Evolutionary conservation across 2,888 invertebrate species (phyloP).

Genomic region (Ecliptopera silaceata): DNA sequence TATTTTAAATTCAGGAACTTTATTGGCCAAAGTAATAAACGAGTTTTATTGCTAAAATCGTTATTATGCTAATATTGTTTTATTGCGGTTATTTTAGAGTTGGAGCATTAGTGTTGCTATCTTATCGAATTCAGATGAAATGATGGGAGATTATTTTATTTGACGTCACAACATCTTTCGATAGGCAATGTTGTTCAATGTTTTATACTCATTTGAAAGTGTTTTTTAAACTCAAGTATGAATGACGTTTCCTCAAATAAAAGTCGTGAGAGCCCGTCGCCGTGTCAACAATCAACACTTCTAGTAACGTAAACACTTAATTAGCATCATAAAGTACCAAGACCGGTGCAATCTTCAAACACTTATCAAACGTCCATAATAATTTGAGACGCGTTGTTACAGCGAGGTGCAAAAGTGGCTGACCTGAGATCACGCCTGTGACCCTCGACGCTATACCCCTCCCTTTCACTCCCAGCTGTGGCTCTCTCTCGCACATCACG

Average conservation of each 20-base stretch:
- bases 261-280: slow-evolving; percentile 42
- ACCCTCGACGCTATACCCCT: slow-evolving; percentile 67
- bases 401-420: slow-evolving; percentile 84
- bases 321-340: slow-evolving; percentile 80
- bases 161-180: slow-evolving; percentile 38
- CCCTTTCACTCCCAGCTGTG: slow-evolving; percentile 56
- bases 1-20: slow-evolving; percentile 77
- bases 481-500: slow-evolving; percentile 76
- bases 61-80: slow-evolving; percentile 76
- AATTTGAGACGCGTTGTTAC: slow-evolving; percentile 84
- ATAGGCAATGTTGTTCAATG: slow-evolving; percentile 36
- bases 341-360: slow-evolving; percentile 78
- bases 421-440: slow-evolving; percentile 84
- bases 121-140: slow-evolving; percentile 62
- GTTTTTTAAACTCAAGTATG: slow-evolving; percentile 43
- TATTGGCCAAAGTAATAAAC: slow-evolving; percentile 76
- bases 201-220: slow-evolving; percentile 23
- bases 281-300: slow-evolving; percentile 59
- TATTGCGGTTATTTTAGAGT: slow-evolving; percentile 65
- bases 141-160: slow-evolving; percentile 47
- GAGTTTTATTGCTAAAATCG: slow-evolving; percentile 77
- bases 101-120: slow-evolving; percentile 55
- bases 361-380: slow-evolving; percentile 83
- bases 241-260: slow-evolving; percentile 59
- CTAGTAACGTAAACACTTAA: slow-evolving; percentile 74